Evolutionary conservation across 2,888 invertebrate species (phyloP), one percentile per base, ranked within the genome.

Genomic region (Biston betularia): DNA sequence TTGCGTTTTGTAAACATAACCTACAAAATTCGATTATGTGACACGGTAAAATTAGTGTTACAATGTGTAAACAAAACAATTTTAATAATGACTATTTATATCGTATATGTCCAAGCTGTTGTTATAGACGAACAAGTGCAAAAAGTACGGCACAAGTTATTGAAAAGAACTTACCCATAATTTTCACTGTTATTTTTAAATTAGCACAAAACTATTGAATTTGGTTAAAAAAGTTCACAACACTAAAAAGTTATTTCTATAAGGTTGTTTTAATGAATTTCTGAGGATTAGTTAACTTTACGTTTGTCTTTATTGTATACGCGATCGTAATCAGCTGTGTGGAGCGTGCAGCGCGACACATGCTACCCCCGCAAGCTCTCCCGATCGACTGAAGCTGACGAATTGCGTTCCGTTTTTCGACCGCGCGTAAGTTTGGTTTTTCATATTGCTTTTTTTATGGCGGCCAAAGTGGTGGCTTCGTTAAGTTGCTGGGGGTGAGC

Each of bases 241-340:
- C 83, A 85, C 70, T 58, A 68, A 73, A 71, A 73, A 75, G 76
- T 81, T 84, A 88, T 83, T 64, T 58, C 48, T 15, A 33, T 46
- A 66, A 65, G 67, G 60, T 73, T 66, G 66, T 65, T 71, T 71
- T 63, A 9, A 54, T 65, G 73, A 67, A 72, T 73, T 72, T 76
- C 79, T 79, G 82, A 83, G 79, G 68, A 77, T 77, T 75, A 69
- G 66, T 67, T 73, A 72, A 77, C 44, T n/a, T 48, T 58, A 35
- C 5, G 55, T 55, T 12, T 52, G 38, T 57, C 8, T 74, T 78
- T 75, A 76, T 68, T 75, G 75, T 81, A 83, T 77, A 87, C 90
- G 91, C 90, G 89, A 88, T 76, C 78, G 81, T 79, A 82, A 86
- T 84, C 86, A 85, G 88, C 85, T 87, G 88, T 81, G 81, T 63